Evolutionary conservation across 2,113 vertebrate genomes (phyloP).

Genomic region (Rhea pennata): DNA sequence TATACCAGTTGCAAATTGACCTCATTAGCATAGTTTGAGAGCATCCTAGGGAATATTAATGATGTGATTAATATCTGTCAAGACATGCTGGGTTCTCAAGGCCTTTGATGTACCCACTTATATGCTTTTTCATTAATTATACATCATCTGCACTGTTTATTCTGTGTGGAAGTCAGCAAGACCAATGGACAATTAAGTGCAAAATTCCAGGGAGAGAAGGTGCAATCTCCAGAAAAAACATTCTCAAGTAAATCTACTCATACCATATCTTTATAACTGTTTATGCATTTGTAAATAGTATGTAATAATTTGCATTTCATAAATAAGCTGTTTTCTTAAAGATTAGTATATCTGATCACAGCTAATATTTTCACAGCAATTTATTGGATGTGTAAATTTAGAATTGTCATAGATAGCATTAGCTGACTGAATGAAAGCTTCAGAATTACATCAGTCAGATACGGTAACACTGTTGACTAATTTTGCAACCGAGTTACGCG

Average conservation of each 20-base stretch:
- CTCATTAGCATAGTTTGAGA: neutral
- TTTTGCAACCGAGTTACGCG: neutral
- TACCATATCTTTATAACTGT: neutral
- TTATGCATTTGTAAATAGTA: neutral
- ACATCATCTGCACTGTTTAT: neutral
- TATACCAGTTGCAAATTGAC: neutral
- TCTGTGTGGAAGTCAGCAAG: neutral
- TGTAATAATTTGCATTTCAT: neutral
- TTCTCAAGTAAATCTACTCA: neutral
- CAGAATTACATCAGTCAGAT: neutral
- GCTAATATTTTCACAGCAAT: neutral
- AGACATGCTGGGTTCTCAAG: neutral
- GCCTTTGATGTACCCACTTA: neutral
- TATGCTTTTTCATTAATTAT: neutral
- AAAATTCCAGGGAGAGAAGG: neutral
- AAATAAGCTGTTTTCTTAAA: neutral
- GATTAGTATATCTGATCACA: neutral
- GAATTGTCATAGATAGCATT: neutral
- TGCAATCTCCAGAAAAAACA: neutral
- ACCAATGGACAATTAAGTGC: neutral
- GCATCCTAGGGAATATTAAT: neutral
- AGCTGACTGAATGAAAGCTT: neutral
- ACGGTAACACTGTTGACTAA: neutral
- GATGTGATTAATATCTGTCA: neutral
- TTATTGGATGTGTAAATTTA: neutral